Conservation (phyloP, 2,888 invertebrate species). For the Eilema caniola region DNA sequence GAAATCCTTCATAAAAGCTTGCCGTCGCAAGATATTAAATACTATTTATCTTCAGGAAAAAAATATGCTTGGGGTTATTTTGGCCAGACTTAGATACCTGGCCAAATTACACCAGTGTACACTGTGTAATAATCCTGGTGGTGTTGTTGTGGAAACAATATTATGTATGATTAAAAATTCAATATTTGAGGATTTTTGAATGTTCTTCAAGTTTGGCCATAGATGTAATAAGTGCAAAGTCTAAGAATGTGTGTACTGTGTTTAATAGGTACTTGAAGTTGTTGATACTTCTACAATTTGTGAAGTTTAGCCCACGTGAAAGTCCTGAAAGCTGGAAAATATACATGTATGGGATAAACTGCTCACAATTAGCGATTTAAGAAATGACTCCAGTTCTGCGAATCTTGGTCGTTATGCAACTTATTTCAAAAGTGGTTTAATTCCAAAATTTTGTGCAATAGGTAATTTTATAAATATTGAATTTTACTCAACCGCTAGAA, state of each 20-base stretch:
- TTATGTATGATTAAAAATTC: not conserved
- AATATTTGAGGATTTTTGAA: not conserved
- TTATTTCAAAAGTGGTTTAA: not conserved
- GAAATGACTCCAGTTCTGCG: not conserved
- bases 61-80: not conserved
- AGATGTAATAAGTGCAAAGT: slow-evolving; percentile 8
- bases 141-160: not conserved
- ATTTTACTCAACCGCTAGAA: not conserved
- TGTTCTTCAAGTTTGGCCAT: not conserved
- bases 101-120: not conserved
- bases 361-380: not conserved
- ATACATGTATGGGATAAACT: not conserved
- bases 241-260: not conserved
- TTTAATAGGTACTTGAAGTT: not conserved
- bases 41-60: not conserved
- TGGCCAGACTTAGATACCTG: not conserved
- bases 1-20: not conserved
- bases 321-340: not conserved
- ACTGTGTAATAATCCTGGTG: not conserved
- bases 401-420: not conserved
- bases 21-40: not conserved
- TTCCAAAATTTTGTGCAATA: not conserved
- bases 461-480: no score
- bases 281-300: not conserved
- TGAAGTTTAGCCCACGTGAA: not conserved